Conservation (phyloP, 2,797 vertebrate species). For the Corythornis leucogaster region DNA sequence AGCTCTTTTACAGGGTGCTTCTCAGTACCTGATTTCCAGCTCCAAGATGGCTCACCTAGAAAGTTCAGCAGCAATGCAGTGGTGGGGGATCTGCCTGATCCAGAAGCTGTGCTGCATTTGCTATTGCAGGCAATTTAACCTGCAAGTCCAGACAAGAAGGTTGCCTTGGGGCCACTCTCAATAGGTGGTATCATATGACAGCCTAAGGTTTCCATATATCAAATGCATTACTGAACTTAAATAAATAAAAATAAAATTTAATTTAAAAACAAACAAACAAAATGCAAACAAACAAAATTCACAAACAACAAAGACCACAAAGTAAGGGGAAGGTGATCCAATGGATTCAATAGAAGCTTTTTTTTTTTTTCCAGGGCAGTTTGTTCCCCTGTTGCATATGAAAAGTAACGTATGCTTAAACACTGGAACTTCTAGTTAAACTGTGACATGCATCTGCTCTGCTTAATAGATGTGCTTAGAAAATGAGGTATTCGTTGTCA, state of each 20-base stretch:
- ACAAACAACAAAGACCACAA: not conserved
- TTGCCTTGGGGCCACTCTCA: not conserved
- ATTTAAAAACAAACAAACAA: too few relatives aligned
- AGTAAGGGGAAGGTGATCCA: not conserved
- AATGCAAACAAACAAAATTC: too few relatives aligned
- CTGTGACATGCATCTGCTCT: not conserved
- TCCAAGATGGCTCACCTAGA: rapidly evolving
- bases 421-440: conserved; percentile 23
- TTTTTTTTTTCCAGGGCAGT: not conserved
- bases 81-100: not conserved
- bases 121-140: not conserved
- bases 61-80: rapidly evolving
- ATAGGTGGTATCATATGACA: not conserved
- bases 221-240: not conserved
- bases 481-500: conserved; percentile 7
- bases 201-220: not conserved
- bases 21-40: not conserved
- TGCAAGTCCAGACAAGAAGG: not conserved
- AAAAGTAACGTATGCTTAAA: conserved; percentile 15
- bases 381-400: not conserved
- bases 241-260: not conserved
- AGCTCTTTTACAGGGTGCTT: not conserved
- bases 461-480: not conserved
- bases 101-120: not conserved
- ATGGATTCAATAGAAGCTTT: not conserved